phyloP scores from a whole-genome alignment of 2,113 vertebrate genomes.

The Scartelaos histophorus region DNA sequence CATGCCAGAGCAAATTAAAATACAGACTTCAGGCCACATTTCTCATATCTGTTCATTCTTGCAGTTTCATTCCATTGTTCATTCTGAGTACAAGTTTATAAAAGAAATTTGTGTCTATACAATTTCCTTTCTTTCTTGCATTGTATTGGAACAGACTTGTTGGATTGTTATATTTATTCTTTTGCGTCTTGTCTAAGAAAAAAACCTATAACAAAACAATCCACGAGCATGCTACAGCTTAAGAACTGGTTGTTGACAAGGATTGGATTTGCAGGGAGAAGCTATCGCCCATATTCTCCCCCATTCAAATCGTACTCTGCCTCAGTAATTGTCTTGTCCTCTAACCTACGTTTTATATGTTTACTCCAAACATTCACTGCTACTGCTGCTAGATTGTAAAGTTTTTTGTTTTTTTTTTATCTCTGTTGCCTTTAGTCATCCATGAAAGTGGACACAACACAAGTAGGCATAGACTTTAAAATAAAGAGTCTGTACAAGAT shows the following conservation, averaged over 20 bases:
- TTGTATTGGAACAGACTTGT: neutral
- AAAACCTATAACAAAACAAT: too few species aligned
- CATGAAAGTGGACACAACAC: neutral
- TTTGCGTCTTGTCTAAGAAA: too few species aligned
- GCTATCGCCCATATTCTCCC: neutral
- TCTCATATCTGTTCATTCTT: neutral
- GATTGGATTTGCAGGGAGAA: slow-evolving; percentile 4
- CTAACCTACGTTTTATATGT: neutral
- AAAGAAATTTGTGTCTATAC: too few species aligned
- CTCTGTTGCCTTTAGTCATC: neutral
- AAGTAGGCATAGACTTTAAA: neutral
- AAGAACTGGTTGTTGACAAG: slow-evolving; percentile 6
- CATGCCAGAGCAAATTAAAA: neutral
- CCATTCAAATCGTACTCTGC: slow-evolving; percentile 14
- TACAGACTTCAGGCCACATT: neutral
- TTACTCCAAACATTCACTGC: slow-evolving; percentile 8
- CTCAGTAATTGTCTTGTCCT: neutral
- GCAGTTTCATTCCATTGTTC: neutral
- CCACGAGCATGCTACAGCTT: slow-evolving; percentile 8
- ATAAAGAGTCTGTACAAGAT: neutral
- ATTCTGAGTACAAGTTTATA: too few species aligned
- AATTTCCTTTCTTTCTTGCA: neutral
- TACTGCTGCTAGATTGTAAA: neutral
- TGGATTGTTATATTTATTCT: too few species aligned
- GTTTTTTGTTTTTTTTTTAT: neutral